A percentile compares a stretch with the other conserved stretches of the same genome.
These are phyloP conservation scores for Cryptotermes secundus DNA, from an alignment of 1,140 invertebrate genomes.

Conservation along the genomic window DNA sequence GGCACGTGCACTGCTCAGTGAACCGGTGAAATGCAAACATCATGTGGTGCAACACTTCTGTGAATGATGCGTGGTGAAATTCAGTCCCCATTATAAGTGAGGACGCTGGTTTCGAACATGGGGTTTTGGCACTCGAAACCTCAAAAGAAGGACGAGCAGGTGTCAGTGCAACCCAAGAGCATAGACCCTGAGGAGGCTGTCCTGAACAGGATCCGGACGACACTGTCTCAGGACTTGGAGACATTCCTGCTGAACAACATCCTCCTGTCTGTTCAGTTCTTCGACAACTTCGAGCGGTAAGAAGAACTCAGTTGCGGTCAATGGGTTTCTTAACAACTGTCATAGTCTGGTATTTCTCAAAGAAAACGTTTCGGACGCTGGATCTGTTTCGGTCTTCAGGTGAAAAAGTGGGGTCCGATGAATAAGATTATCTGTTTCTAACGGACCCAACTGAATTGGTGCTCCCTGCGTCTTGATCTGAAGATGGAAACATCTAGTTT, in stretches of 20 bases:
- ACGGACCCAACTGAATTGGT: no score
- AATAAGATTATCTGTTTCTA: no score
- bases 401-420: no score
- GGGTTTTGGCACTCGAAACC: background rate
- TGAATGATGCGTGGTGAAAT: background rate
- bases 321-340: no score
- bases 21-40: background rate
- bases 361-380: no score
- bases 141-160: background rate
- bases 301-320: no score
- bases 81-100: background rate
- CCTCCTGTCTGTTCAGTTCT: slow-evolving; percentile 73
- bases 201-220: slow-evolving; percentile 54
- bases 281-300: slow-evolving; percentile 74
- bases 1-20: background rate
- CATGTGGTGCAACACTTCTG: background rate
- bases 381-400: no score
- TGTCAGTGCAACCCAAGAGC: no score
- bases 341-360: no score
- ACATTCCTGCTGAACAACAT: slow-evolving; percentile 76
- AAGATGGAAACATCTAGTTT: no score
- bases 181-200: slow-evolving; percentile 52
- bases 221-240: slow-evolving; percentile 61
- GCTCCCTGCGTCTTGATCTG: no score
- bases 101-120: background rate